Base-by-base conservation (phyloP, 1,140 invertebrate genomes). In the Drosophila prosaltans region DNA sequence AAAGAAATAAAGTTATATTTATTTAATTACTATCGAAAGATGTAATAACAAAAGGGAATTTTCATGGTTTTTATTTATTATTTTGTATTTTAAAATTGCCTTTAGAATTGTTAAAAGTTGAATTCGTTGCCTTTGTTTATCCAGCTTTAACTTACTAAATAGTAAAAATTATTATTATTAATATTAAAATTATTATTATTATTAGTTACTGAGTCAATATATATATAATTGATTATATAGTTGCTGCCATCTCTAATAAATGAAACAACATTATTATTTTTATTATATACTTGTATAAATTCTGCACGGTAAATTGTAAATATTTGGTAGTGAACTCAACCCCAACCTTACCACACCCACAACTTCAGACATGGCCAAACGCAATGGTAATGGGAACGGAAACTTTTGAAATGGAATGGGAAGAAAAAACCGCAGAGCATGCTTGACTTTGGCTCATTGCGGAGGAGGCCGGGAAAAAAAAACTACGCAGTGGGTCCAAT, bases 231-330 rank as follows among this genome's bases (percentile, higher is more conserved):
- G 6, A 36, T 16, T 16, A 36, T 36, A 36, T 36, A 26, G 57
- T 39, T 59, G 2, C 10, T 59, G 9, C 32, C 74, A 76, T 77
- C 74, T 61, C 74, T 78, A 54, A 64, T 55, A 74, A 76, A 79
- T 80, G 78, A 60, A 86, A 78, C 78, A 63, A 69, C 74, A 80
- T 74, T 48, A 48, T 48, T 21, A 21, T 21, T 8, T 2, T 86
- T 16, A 16, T 16, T 16, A 71, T 82, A 77, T 73, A 70, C 68
- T 77, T 70, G 69, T 51, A 57, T 65, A 82, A 81, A 79, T 86
- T 85, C 82, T 79, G 59, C 75, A 74, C 72, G 72, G 82, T 88
- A 85, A 86, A 82, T 88, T 75, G 82, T 88, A 85, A 86, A 82
- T 88, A 86, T 88, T 88, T 82, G 71, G 51, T 59, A 36, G 45